Conservation (phyloP, 2,113 vertebrate genomes). For the Heterocephalus glaber region DNA sequence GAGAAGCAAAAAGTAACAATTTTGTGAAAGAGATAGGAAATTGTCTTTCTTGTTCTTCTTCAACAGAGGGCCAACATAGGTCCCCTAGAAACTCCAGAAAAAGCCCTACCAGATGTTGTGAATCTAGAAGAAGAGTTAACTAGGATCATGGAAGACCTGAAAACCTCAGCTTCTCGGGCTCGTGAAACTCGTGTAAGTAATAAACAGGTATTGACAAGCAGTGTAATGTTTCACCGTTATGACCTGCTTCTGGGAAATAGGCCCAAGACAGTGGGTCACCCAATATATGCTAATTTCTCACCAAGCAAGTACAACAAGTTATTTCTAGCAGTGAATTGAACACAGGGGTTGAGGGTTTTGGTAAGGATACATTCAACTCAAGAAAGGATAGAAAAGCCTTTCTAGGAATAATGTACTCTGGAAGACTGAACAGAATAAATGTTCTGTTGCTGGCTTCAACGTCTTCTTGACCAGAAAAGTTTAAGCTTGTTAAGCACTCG, state of each 20-base stretch:
- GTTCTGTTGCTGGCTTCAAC: neutral
- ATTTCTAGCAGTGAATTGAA: too few species aligned
- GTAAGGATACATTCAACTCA: neutral
- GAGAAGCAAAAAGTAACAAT: neutral
- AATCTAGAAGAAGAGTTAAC: neutral
- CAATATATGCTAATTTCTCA: neutral
- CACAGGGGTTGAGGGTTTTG: neutral
- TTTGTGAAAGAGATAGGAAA: neutral
- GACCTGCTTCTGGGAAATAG: neutral
- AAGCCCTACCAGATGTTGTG: neutral
- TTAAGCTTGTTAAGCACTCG: neutral
- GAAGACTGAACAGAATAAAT: neutral
- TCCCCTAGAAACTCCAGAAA: neutral
- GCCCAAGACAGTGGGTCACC: neutral
- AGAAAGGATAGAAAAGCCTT: neutral
- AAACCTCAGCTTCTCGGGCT: neutral
- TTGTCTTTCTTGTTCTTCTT: neutral
- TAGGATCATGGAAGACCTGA: neutral
- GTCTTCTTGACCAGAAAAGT: neutral
- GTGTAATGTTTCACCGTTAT: neutral
- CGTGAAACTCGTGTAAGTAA: constrained; percentile 57
- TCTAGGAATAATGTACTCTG: neutral
- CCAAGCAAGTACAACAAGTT: neutral
- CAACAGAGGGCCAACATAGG: neutral
- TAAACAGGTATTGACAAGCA: neutral